A percentile compares a stretch with the other conserved stretches of the same genome.
phyloP scores from a whole-genome alignment of 23 tunicate genomes.

The Ciona savignyi region DNA sequence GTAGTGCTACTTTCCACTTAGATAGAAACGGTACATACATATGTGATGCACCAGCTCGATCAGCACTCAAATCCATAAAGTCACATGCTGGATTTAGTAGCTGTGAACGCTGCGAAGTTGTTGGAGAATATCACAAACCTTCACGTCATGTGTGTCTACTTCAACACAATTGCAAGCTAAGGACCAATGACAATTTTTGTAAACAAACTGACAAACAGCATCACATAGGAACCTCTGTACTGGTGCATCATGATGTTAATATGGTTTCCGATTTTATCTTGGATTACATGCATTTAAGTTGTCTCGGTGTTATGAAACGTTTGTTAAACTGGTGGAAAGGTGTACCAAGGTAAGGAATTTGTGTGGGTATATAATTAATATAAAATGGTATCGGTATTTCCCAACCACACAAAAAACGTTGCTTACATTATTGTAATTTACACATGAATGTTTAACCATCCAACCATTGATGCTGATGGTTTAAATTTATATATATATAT shows the following conservation, averaged over 20 bases:
- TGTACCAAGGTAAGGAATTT: too few species aligned
- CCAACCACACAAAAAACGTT: too few species aligned
- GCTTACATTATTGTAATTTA: too few species aligned
- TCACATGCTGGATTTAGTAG: conserved; percentile 30
- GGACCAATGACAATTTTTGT: background rate
- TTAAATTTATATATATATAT: too few species aligned
- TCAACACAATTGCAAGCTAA: background rate
- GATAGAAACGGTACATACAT: conserved; percentile 4
- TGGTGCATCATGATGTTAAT: conserved; percentile 12
- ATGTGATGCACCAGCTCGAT: conserved; percentile 49
- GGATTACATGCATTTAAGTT: conserved; percentile 49
- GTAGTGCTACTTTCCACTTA: background rate
- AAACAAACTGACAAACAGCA: background rate
- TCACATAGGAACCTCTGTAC: conserved; percentile 30
- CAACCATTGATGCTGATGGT: too few species aligned
- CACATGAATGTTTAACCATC: too few species aligned
- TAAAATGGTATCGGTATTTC: too few species aligned
- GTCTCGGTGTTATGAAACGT: conserved; percentile 44
- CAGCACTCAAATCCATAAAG: conserved; percentile 20
- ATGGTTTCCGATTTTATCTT: conserved; percentile 31
- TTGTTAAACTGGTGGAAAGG: conserved; percentile 42
- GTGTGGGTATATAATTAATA: too few species aligned
- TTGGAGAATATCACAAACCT: conserved; percentile 17
- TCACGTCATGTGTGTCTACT: background rate
- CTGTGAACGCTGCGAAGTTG: conserved; percentile 21